Base-by-base conservation (phyloP, 2,888 invertebrate species). In the Agrenia bidenticulata region DNA sequence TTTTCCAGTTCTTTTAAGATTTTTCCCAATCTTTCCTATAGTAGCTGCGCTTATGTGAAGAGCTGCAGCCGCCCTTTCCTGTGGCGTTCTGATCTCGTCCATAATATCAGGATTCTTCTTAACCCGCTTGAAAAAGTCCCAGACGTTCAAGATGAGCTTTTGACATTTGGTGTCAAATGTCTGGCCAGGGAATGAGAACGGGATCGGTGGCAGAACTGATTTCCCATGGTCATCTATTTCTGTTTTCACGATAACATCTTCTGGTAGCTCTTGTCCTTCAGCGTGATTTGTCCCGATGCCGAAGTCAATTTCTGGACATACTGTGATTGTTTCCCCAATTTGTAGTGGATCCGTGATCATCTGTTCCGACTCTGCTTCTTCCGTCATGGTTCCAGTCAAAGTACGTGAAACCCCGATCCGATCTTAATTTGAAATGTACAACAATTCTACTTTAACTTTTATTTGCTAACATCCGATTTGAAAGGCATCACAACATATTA, bases 111-210 rank as follows among this genome's bases (percentile, higher is more conserved):
- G 73, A 66, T 74, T 73, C 26, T 68, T 72, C 62, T 72, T 73
- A 0, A 67, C 62, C n/a, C 70, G 61, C 45, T 73, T 68, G 42
- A 75, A 75, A 63, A 75, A 75, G 27, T 74, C 74, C 70, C 73
- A 73, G n/a, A 74, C 75, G 49, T 75, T 75, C 26, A 75, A 61
- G 49, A 75, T 75, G 2, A 75, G 54, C 26, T 75, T 75, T 51
- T 75, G 75, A 49, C 74, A 69, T 50, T 74, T 74, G 24, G 66
- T 66, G 53, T 69, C 74, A 61, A 75, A 75, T 37, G 70, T 70
- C 53, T 75, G 75, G n/a, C 75, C 75, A 1, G 75, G 67, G 26
- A 73, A 75, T 13, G 70, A 70, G 62, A 75, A 75, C 7, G 75
- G 75, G 32, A 74, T 64, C 19, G 61, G 58, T 2, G 71, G 68